Percentiles rank a stretch among this genome's conserved stretches.
Conservation (phyloP, 2,888 invertebrate species). For the Lochmaea capreae region DNA sequence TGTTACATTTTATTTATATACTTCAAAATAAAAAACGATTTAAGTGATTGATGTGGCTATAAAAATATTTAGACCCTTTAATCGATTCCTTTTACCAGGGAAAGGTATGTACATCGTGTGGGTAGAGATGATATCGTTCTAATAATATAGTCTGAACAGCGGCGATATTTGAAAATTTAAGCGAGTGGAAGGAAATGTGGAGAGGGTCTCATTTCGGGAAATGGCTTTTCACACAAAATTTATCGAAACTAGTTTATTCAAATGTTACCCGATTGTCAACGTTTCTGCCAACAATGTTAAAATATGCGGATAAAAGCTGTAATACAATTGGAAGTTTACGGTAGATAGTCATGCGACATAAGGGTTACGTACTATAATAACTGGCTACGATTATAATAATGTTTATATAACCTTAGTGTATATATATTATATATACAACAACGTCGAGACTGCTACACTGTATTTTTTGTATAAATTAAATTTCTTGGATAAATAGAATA, state of each 20-base stretch:
- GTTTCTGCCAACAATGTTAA: slow-evolving; percentile 11
- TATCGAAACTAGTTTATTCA: slow-evolving; percentile 12
- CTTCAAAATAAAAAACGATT: too few species aligned
- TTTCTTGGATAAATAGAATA: too few species aligned
- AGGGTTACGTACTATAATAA: neutral
- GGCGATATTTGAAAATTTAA: slow-evolving; percentile 7
- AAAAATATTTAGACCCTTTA: too few species aligned
- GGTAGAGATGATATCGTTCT: neutral
- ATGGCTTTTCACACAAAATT: slow-evolving; percentile 1
- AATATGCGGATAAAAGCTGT: slow-evolving; percentile 2
- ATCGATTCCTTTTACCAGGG: too few species aligned
- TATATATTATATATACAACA: too few species aligned
- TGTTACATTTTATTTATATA: too few species aligned
- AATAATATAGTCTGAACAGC: neutral
- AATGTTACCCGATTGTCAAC: slow-evolving; percentile 5
- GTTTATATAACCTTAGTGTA: neutral
- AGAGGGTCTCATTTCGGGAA: slow-evolving; percentile 8
- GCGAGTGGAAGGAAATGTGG: neutral
- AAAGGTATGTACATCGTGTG: too few species aligned
- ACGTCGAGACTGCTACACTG: too few species aligned
- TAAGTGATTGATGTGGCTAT: too few species aligned
- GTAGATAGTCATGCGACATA: slow-evolving; percentile 1
- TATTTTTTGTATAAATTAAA: too few species aligned
- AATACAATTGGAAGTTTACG: slow-evolving; percentile 6
- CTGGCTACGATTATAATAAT: neutral